Evolutionary conservation across 2,888 invertebrate genomes (phyloP), one percentile per base, ranked within the genome.

Genomic region (Dorcus hopei): DNA sequence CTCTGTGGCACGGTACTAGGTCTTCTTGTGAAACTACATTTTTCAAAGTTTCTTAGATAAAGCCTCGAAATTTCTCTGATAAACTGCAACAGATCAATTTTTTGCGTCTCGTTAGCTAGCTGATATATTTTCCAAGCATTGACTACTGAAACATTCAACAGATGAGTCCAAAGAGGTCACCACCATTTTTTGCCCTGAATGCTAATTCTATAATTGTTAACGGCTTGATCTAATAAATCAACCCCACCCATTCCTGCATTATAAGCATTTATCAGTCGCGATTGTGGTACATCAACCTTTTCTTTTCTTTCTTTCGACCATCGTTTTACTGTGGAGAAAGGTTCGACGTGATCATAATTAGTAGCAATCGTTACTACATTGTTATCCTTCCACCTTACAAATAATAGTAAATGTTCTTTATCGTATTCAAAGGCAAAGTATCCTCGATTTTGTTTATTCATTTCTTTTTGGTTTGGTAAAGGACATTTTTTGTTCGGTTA

Each of bases 131-230:
- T 19, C 59, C 56, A 59, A n/a, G 59, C 52, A 49, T 59, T 56
- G 9, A 49, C 50, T 3, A 52, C 38, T 38, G 19, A 5, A 3
- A 43, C 16, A 42, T 60, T 53, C 19, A 53, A 4, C 40, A 53
- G 49, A 14, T 56, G 53, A 14, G 58, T 58, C n/a, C 48, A 58
- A 11, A 53, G 23, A 11, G 52, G 43, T 53, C 58, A 58, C 42
- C 55, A 61, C 58, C 55, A 55, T 48, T 61, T 52, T 41, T 58
- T 61, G 33, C 56, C 58, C n/a, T 33, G 14, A 41, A 61, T 61
- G 23, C 23, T 43, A 19, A 58, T 41, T 14, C 52, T 38, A 54
- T 58, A 58, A 14, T 52, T 47, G 26, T 38, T 53, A 8, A 58
- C 47, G n/a, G 26, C 26, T 16, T 58, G 55, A 38, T 58, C 54